phyloP scores from a whole-genome alignment of 2,113 vertebrate species.

The Poeciliopsis occidentalis region DNA sequence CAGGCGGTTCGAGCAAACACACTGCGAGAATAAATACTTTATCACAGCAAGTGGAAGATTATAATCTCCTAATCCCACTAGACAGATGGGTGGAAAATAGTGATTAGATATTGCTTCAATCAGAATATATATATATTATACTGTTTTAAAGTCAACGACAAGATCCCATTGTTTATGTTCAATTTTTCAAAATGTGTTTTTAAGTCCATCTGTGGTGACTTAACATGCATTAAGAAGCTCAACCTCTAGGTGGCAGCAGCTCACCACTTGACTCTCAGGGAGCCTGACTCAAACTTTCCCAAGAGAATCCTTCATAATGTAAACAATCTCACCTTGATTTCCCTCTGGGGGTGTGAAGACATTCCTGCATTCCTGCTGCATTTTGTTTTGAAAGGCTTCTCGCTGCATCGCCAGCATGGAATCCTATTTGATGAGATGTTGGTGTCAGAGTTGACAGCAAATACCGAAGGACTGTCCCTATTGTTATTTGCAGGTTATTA shows the following conservation, averaged over 20 bases:
- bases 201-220: no score
- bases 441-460: slow-evolving; percentile 7
- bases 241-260: slow-evolving; percentile 64
- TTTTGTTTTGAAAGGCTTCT: background rate
- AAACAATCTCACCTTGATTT: background rate
- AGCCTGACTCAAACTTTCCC: background rate
- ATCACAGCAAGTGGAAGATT: background rate
- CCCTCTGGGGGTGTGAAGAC: background rate
- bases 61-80: background rate
- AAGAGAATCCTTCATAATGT: background rate
- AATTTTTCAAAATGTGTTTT: background rate
- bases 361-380: accelerated
- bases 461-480: slow-evolving; percentile 7
- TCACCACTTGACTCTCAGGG: background rate
- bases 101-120: background rate
- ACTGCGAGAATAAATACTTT: background rate
- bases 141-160: no score
- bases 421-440: background rate
- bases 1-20: background rate
- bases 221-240: no score
- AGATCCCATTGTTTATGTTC: background rate
- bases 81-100: background rate
- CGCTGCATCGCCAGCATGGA: background rate
- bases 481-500: no score
- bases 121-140: no score